These are phyloP conservation scores for Caenorhabditis latens DNA, from an alignment of 1,140 invertebrate genomes.

Conservation along the genomic window DNA sequence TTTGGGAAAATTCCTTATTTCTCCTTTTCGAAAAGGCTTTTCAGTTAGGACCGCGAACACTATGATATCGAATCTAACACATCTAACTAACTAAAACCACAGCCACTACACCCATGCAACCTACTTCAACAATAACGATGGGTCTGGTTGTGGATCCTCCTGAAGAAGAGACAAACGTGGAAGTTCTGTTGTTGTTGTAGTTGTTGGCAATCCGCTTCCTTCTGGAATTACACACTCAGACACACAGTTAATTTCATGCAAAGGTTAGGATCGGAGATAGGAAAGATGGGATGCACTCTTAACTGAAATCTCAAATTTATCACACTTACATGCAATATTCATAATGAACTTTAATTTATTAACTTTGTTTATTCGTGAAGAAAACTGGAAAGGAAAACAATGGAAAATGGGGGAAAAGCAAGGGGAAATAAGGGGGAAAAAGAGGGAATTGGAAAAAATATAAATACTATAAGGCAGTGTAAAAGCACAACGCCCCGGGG, in stretches of 20 bases:
- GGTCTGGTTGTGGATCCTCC: constrained; percentile 27
- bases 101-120: not conserved
- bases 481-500: constrained; percentile 11
- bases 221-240: not conserved
- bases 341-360: not conserved
- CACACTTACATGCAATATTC: constrained; percentile 10
- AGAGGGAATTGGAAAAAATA: not conserved
- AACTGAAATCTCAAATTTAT: too few relatives aligned
- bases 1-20: too few relatives aligned
- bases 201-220: not conserved
- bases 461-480: constrained; percentile 42
- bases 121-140: constrained; percentile 7
- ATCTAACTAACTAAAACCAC: not conserved
- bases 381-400: not conserved
- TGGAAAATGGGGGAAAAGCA: not conserved
- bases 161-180: constrained; percentile 13
- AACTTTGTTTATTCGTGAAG: constrained; percentile 29
- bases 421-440: not conserved
- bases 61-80: too few relatives aligned
- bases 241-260: not conserved
- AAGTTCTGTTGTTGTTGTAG: not conserved
- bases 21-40: too few relatives aligned
- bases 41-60: too few relatives aligned
- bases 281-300: not conserved
- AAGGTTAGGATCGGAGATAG: not conserved